Percentiles rank a stretch among this genome's conserved stretches.
Conservation (phyloP, 1,140 invertebrate genomes). For the Caerostris darwini region DNA sequence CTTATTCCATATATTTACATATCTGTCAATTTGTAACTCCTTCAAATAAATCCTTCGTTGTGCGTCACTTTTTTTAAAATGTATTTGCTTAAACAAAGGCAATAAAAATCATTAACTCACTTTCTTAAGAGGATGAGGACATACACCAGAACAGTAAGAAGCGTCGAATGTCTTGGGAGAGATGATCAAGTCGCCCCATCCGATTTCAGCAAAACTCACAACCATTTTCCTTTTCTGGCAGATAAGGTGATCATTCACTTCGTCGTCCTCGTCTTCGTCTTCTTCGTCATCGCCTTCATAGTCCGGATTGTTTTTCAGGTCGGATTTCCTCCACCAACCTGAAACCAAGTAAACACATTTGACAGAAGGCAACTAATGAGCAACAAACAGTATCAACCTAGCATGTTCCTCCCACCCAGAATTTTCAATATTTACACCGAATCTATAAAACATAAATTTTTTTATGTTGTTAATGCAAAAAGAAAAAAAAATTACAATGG, state of each 20-base stretch:
- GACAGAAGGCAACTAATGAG: not conserved
- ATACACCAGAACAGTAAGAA: slow-evolving; percentile 95
- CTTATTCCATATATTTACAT: too few relatives aligned
- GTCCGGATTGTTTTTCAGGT: slow-evolving; percentile 47
- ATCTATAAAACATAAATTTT: too few relatives aligned
- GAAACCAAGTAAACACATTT: not conserved
- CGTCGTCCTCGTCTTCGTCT: slow-evolving; percentile 6
- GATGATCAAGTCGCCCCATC: slow-evolving; percentile 98
- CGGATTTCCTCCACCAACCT: slow-evolving; percentile 50
- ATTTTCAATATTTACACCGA: too few relatives aligned
- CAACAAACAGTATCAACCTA: too few relatives aligned
- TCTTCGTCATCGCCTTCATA: slow-evolving; percentile 65
- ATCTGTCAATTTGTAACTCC: not conserved
- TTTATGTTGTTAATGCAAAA: too few relatives aligned
- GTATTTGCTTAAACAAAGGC: not conserved
- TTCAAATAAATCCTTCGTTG: not conserved
- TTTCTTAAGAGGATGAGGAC: slow-evolving; percentile 84
- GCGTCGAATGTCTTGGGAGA: slow-evolving; percentile 95
- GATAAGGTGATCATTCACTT: slow-evolving; percentile 54
- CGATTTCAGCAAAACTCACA: slow-evolving; percentile 97
- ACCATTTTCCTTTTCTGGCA: slow-evolving; percentile 93
- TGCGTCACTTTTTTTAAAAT: not conserved
- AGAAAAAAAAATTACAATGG: too few relatives aligned
- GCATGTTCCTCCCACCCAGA: too few relatives aligned
- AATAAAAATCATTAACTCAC: not conserved